A percentile compares a stretch with the other conserved stretches of the same genome.
Evolutionary conservation across 2,888 invertebrate genomes (phyloP).

Genomic region (Dendrolimus pini): DNA sequence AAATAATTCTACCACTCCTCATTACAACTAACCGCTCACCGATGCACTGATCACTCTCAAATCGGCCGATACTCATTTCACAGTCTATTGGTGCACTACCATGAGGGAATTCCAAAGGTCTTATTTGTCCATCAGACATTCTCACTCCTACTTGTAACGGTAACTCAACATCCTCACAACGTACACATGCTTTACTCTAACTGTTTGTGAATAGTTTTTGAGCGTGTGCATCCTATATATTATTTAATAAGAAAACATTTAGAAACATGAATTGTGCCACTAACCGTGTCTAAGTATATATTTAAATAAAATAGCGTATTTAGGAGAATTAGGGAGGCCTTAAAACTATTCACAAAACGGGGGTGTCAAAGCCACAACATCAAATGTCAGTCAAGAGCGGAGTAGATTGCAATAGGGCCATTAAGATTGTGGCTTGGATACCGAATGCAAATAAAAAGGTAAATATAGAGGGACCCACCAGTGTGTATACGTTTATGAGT

Average conservation of each 20-base stretch:
- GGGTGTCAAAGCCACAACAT: slow-evolving; percentile 69
- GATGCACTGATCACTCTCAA: slow-evolving; percentile 10
- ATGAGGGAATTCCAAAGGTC: slow-evolving; percentile 55
- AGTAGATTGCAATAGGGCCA: slow-evolving; percentile 13
- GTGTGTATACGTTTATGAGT: slow-evolving; percentile 89
- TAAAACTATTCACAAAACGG: slow-evolving; percentile 75
- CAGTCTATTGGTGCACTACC: slow-evolving; percentile 35
- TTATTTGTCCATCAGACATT: slow-evolving; percentile 75
- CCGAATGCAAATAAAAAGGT: slow-evolving; percentile 56
- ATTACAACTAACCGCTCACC: slow-evolving; percentile 25
- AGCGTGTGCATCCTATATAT: slow-evolving; percentile 59
- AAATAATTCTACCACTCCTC: slow-evolving; percentile 52
- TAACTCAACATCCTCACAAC: slow-evolving; percentile 54
- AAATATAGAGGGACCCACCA: slow-evolving; percentile 76
- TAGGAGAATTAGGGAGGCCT: slow-evolving; percentile 53
- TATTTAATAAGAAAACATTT: slow-evolving; percentile 7
- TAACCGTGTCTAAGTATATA: not conserved
- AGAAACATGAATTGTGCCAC: not conserved
- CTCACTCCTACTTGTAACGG: slow-evolving; percentile 58
- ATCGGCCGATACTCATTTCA: not conserved
- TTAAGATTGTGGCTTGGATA: slow-evolving; percentile 63
- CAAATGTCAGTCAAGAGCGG: slow-evolving; percentile 21
- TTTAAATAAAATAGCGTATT: not conserved
- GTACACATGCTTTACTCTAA: slow-evolving; percentile 71
- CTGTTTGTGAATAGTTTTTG: slow-evolving; percentile 78